These are phyloP conservation scores for Gadus macrocephalus DNA, from an alignment of 2,113 vertebrate genomes.

Conservation along the genomic window DNA sequence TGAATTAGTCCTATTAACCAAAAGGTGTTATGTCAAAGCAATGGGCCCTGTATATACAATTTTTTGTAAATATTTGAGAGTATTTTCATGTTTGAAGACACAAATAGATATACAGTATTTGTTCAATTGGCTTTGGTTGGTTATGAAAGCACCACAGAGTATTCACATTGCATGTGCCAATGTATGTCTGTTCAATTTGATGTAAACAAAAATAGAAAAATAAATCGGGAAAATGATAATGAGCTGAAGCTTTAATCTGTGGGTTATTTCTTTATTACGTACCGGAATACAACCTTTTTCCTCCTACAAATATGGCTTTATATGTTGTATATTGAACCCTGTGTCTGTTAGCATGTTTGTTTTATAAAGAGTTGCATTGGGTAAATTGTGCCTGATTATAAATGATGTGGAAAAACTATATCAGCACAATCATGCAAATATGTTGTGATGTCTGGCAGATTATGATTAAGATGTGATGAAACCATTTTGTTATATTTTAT, in stretches of 20 bases:
- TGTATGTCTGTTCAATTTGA: conserved; percentile 73
- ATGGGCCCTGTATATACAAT: conserved; percentile 62
- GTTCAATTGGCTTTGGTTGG: conserved; percentile 66
- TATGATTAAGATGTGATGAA: conserved; percentile 66
- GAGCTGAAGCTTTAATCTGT: conserved; percentile 59
- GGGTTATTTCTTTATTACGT: conserved; percentile 45
- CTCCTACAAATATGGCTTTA: conserved; percentile 65
- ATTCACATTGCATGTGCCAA: conserved; percentile 74
- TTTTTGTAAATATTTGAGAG: conserved; percentile 73
- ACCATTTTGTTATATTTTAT: conserved; percentile 73
- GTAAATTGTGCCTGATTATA: conserved; percentile 56
- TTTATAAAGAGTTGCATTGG: conserved; percentile 60
- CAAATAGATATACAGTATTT: conserved; percentile 65
- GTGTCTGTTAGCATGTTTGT: conserved; percentile 66
- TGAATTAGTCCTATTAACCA: conserved; percentile 24
- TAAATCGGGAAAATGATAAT: conserved; percentile 63
- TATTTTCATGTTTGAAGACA: conserved; percentile 74
- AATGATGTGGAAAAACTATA: conserved; percentile 45
- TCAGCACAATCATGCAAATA: conserved; percentile 65
- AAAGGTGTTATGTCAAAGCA: conserved; percentile 47
- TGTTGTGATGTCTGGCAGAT: conserved; percentile 69
- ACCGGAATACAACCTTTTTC: conserved; percentile 30
- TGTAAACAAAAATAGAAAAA: conserved; percentile 57
- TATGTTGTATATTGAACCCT: conserved; percentile 50
- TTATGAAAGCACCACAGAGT: conserved; percentile 69